These are phyloP conservation scores for Stegodyphus dumicola DNA, from an alignment of 1,140 invertebrate species.

Conservation along the genomic window DNA sequence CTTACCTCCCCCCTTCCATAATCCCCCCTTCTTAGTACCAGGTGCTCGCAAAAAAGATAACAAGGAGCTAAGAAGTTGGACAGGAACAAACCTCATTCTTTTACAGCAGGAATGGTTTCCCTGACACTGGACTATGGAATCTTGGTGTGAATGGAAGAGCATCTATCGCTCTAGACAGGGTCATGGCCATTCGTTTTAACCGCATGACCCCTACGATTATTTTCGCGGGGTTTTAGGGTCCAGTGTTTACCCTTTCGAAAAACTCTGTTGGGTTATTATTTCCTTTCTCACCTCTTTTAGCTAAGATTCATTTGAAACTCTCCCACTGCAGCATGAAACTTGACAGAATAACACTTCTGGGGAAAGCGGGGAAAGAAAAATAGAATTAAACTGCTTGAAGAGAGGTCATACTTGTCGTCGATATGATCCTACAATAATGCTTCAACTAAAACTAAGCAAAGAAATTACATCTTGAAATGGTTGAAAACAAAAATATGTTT, in stretches of 20 bases:
- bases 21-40: slow-evolving; percentile 5
- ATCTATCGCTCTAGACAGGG: slow-evolving; percentile 15
- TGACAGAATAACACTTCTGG: too few species aligned
- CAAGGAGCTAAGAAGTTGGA: slow-evolving; percentile 31
- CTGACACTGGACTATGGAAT: background rate
- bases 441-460: too few species aligned
- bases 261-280: too few species aligned
- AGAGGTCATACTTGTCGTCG: too few species aligned
- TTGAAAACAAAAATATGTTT: too few species aligned
- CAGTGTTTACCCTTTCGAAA: slow-evolving; percentile 26
- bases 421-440: too few species aligned
- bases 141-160: background rate
- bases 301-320: too few species aligned
- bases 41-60: slow-evolving; percentile 25
- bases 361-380: too few species aligned
- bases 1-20: background rate
- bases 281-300: too few species aligned
- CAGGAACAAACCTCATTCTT: slow-evolving; percentile 32
- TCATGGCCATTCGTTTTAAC: background rate
- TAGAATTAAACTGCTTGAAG: too few species aligned
- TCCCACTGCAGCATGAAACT: too few species aligned
- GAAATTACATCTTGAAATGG: too few species aligned
- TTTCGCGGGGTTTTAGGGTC: background rate
- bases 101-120: background rate
- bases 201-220: slow-evolving; percentile 15